Percentiles rank a stretch among this genome's conserved stretches.
phyloP scores from a whole-genome alignment of 2,797 vertebrate genomes.

The Mormyrops attenuatus region DNA sequence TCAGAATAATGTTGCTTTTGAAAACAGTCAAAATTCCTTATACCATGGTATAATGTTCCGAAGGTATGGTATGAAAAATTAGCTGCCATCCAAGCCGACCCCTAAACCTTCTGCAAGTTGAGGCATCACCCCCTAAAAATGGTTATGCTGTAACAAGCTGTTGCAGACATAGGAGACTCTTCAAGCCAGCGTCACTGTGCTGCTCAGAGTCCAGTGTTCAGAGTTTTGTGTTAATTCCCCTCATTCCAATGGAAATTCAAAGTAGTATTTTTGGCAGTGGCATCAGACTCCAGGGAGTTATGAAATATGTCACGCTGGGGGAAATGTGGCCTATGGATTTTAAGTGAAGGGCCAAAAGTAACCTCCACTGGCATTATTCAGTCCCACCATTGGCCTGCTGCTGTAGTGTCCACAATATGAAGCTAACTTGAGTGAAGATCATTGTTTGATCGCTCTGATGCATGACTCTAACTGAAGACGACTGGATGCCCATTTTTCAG shows the following conservation, averaged over 20 bases:
- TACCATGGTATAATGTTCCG: not conserved
- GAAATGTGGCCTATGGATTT: not conserved
- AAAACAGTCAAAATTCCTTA: not conserved
- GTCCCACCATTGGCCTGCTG: not conserved
- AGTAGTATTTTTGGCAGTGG: not conserved
- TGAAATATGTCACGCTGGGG: not conserved
- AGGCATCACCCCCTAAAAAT: not conserved
- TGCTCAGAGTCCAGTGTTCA: not conserved
- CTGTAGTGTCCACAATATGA: too few species aligned
- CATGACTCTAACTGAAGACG: not conserved
- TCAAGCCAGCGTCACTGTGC: not conserved
- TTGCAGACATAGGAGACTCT: not conserved
- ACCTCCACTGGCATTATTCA: not conserved
- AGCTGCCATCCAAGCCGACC: not conserved
- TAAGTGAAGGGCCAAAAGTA: not conserved
- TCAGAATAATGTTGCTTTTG: not conserved
- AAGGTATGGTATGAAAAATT: not conserved
- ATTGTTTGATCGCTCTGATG: not conserved
- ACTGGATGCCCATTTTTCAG: conserved; percentile 55
- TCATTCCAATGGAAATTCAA: not conserved
- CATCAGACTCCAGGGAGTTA: not conserved
- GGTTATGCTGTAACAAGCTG: not conserved
- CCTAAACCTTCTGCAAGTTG: not conserved
- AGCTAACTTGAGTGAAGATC: not conserved
- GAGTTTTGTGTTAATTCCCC: not conserved